Evolutionary conservation across 1,140 invertebrate genomes (phyloP).

Genomic region (Contarinia nasturtii): DNA sequence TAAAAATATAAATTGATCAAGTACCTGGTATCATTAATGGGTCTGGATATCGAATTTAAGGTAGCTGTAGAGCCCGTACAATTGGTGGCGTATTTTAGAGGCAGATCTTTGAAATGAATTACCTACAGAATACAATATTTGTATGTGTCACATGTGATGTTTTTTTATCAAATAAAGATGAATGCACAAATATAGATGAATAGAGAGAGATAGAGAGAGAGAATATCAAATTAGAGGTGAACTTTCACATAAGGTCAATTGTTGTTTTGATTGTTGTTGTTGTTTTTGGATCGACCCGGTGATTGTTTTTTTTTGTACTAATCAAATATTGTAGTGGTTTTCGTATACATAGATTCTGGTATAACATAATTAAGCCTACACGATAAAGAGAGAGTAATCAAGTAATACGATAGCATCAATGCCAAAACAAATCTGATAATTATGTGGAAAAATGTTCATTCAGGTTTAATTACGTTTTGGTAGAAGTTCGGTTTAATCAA

Average conservation of each 20-base stretch:
- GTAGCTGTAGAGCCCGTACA: neutral
- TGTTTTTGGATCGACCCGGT: too few species aligned
- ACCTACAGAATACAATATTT: slow-evolving; percentile 2
- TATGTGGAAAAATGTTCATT: neutral
- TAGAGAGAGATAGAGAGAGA: too few species aligned
- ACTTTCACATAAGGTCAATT: neutral
- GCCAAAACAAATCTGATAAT: neutral
- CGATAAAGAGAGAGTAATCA: neutral
- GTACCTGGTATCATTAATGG: slow-evolving; percentile 5
- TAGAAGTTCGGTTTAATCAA: neutral
- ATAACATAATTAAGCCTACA: too few species aligned
- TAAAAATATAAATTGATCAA: neutral
- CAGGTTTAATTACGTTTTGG: neutral
- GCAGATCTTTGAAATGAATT: slow-evolving; percentile 3
- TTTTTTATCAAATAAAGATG: neutral
- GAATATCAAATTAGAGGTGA: neutral
- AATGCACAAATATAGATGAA: neutral
- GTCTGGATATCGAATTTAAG: slow-evolving; percentile 3
- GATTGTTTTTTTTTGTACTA: too few species aligned
- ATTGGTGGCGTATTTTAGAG: slow-evolving; percentile 2
- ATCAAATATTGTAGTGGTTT: too few species aligned
- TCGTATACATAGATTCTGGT: too few species aligned
- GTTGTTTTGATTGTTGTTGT: neutral
- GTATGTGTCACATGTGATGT: neutral
- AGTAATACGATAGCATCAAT: neutral